phyloP scores from a whole-genome alignment of 1,140 invertebrate genomes.

The Sarcophaga peregrina region DNA sequence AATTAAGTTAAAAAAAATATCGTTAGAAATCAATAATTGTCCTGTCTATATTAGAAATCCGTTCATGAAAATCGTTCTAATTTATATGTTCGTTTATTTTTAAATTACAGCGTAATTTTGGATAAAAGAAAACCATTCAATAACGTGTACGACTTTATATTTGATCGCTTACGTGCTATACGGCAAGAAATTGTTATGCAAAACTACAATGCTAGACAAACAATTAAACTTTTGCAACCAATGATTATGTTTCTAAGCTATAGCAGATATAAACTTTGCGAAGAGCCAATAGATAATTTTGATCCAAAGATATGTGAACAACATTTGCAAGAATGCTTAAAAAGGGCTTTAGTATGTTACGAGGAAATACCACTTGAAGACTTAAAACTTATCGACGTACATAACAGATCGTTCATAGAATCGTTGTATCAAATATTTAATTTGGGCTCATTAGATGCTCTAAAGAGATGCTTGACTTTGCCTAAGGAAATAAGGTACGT shows the following conservation, averaged over 20 bases:
- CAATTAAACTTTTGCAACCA: conserved; percentile 73
- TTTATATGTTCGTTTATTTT: conserved; percentile 42
- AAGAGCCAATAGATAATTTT: conserved; percentile 68
- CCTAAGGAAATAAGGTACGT: conserved; percentile 48
- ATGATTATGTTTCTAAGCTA: conserved; percentile 78
- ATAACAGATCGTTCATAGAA: conserved; percentile 64
- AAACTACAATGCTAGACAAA: conserved; percentile 67
- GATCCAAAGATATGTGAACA: conserved; percentile 72
- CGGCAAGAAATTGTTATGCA: conserved; percentile 83
- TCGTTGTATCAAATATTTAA: conserved; percentile 71
- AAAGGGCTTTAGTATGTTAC: conserved; percentile 70
- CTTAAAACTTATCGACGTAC: conserved; percentile 39
- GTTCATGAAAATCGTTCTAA: too few relatives aligned
- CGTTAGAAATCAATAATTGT: too few relatives aligned
- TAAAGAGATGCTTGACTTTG: conserved; percentile 66
- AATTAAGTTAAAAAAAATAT: too few relatives aligned
- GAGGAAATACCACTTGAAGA: conserved; percentile 63
- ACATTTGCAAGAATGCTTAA: conserved; percentile 73
- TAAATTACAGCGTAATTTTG: conserved; percentile 68
- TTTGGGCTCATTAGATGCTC: conserved; percentile 66
- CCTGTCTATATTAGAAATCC: too few relatives aligned
- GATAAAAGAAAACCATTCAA: conserved; percentile 70
- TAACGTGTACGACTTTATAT: conserved; percentile 78
- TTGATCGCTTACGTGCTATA: conserved; percentile 78
- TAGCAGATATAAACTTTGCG: conserved; percentile 72